phyloP scores from a whole-genome alignment of 2,113 vertebrate genomes.

The Brachyistius frenatus region DNA sequence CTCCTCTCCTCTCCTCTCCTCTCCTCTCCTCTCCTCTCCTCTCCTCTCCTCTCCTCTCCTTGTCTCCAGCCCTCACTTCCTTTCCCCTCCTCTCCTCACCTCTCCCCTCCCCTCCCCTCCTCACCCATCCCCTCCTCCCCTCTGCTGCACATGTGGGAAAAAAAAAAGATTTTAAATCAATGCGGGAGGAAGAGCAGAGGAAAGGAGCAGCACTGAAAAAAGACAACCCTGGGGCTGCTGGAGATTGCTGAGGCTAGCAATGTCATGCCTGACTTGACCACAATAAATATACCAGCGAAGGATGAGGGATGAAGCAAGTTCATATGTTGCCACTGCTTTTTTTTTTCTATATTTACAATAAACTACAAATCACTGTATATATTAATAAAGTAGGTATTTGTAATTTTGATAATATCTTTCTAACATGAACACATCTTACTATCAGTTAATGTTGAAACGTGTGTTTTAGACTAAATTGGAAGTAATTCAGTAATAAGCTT shows the following conservation, averaged over 20 bases:
- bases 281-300: slow-evolving; percentile 41
- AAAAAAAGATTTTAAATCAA: slow-evolving; percentile 37
- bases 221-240: slow-evolving; percentile 36
- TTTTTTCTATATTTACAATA: neutral
- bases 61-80: neutral
- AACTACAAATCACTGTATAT: neutral
- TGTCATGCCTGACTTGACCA: slow-evolving; percentile 37
- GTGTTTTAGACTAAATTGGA: too few species aligned
- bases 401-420: neutral
- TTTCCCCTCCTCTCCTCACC: neutral
- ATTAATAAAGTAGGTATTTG: neutral
- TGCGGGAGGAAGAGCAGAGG: slow-evolving; percentile 31
- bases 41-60: neutral
- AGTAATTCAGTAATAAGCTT: too few species aligned
- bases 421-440: slow-evolving; percentile 22
- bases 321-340: neutral
- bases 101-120: neutral
- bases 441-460: neutral
- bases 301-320: neutral
- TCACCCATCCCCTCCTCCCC: neutral
- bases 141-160: neutral
- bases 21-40: neutral
- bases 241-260: slow-evolving; percentile 62
- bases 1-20: neutral
- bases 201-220: slow-evolving; percentile 25